phyloP scores from a whole-genome alignment of 2,888 invertebrate species.

The Heliconius hortense region DNA sequence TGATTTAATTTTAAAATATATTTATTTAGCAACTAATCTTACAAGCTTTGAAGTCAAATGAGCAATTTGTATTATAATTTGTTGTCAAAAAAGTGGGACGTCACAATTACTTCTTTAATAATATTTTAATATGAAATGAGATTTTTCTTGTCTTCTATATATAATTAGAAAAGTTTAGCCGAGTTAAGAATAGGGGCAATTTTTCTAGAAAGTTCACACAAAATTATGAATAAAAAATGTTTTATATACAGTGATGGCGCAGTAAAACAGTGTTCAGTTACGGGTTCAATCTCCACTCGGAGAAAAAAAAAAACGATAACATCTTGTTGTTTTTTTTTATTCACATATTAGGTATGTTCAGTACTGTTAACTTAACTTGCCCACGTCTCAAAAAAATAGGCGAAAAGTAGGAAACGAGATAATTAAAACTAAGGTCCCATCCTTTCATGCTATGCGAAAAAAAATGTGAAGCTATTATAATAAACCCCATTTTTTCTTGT shows the following conservation, averaged over 20 bases:
- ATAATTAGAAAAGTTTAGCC: slow-evolving; percentile 4
- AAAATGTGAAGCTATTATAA: too few relatives aligned
- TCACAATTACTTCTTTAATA: slow-evolving; percentile 1
- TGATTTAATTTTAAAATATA: background rate
- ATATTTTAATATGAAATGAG: slow-evolving; percentile 10
- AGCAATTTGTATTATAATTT: slow-evolving; percentile 7
- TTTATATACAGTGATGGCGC: background rate
- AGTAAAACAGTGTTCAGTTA: background rate
- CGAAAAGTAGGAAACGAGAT: too few relatives aligned
- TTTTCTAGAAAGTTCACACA: background rate
- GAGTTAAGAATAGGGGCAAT: background rate
- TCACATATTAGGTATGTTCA: too few relatives aligned
- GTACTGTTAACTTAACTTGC: too few relatives aligned
- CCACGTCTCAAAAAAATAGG: too few relatives aligned
- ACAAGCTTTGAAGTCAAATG: background rate
- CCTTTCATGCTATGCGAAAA: too few relatives aligned
- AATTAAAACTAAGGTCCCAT: too few relatives aligned
- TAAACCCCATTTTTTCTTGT: too few relatives aligned
- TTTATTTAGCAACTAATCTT: background rate
- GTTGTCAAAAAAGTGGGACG: background rate
- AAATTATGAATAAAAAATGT: background rate
- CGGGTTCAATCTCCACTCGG: background rate
- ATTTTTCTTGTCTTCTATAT: background rate
- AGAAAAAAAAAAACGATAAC: too few relatives aligned
- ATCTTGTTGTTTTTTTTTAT: too few relatives aligned